Evolutionary conservation across 2,888 invertebrate species (phyloP).

Genomic region (Pasiphila rectangulata): DNA sequence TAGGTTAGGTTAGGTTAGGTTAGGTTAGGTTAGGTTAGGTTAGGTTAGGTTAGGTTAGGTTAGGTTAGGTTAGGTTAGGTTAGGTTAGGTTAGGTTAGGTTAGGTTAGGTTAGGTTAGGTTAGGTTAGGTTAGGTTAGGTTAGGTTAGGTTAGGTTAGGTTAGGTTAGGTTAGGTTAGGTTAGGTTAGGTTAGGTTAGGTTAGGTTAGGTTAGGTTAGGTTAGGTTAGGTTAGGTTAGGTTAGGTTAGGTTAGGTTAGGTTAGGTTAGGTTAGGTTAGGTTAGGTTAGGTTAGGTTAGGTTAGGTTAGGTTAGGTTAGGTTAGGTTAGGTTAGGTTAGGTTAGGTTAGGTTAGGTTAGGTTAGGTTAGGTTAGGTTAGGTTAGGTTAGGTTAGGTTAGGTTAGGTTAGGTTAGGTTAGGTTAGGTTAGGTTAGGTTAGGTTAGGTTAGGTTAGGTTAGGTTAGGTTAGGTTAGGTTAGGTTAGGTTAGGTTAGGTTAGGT

Average conservation of each 20-base stretch:
- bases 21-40: slow-evolving; percentile 29
- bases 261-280: slow-evolving; percentile 23
- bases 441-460: slow-evolving; percentile 17
- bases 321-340: slow-evolving; percentile 12
- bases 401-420: slow-evolving; percentile 13
- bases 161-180: slow-evolving; percentile 25
- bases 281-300: slow-evolving; percentile 20
- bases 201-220: slow-evolving; percentile 23
- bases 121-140: slow-evolving; percentile 27
- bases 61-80: slow-evolving; percentile 29
- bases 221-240: slow-evolving; percentile 23
- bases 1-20: slow-evolving; percentile 24
- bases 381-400: slow-evolving; percentile 16
- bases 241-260: slow-evolving; percentile 23
- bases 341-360: slow-evolving; percentile 14
- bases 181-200: slow-evolving; percentile 25
- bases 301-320: slow-evolving; percentile 11
- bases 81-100: slow-evolving; percentile 29
- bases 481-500: slow-evolving; percentile 20
- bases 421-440: slow-evolving; percentile 13
- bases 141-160: slow-evolving; percentile 25
- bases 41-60: slow-evolving; percentile 32
- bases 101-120: slow-evolving; percentile 29
- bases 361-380: slow-evolving; percentile 13
- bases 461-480: slow-evolving; percentile 19